Base-by-base conservation (phyloP, 2,113 vertebrate genomes). In the Asarcornis scutulata region DNA sequence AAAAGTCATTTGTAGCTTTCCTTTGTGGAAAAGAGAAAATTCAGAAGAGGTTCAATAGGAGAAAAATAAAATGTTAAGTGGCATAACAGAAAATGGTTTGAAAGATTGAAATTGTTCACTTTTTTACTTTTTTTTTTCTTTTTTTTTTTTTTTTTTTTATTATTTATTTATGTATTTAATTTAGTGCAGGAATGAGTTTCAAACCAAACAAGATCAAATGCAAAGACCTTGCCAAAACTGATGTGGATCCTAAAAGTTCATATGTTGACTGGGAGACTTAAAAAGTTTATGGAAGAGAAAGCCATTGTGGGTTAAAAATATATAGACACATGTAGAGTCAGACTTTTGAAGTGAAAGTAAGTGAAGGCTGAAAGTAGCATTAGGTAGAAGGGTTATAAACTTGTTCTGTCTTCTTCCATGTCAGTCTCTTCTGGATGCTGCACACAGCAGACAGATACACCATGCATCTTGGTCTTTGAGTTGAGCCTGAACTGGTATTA, bases 281-380 rank as follows among this genome's bases (percentile, higher is more conserved):
- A 94, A 82, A 69, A 7, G 3, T 85, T 92, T 58, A 80, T 31
- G 21, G 34, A 80, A 62, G 6, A 59, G 5, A 60, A 88, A 68
- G 75, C 29, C 1, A 1, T 32, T 32, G 32, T 25, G 38, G 18
- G 4, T 68, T 67, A 60, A 17, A 60, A 67, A 60, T 25, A 5
- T 10, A 62, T 14, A 50, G 16, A 73, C 53, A 22, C n/a, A 63
- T 2, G 4, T 3, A 69, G 58, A 72, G 3, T 66, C 42, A 36
- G 34, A 74, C 56, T 74, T 89, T 59, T 58, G 50, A 72, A 66
- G 44, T 74, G 44, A 78, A 90, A 95, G 66, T 38, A 71, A 27
- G 31, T 86, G 21, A 34, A 86, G 14, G 12, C 0, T 88, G 48
- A 91, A 88, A 94, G 79, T 73, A 52, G 2, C 34, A 68, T 72